Evolutionary conservation across 2,888 invertebrate genomes (phyloP).

Genomic region (Meliscaeva auricollis): DNA sequence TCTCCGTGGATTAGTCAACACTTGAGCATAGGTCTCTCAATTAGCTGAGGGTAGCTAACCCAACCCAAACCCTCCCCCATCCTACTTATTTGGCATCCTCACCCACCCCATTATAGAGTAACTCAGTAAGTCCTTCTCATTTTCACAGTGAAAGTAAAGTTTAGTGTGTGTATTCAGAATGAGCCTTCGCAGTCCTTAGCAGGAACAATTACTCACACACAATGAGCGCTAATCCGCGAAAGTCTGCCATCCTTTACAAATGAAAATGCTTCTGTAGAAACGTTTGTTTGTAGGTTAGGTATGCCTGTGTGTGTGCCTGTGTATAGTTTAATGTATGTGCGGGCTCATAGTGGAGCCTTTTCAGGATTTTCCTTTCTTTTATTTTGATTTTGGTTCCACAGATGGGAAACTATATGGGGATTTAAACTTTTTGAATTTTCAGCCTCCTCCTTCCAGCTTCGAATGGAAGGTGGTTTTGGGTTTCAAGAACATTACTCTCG

Average conservation of each 20-base stretch:
- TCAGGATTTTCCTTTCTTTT: slow-evolving; percentile 29
- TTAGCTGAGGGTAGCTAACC: slow-evolving; percentile 46
- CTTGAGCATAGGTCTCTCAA: slow-evolving; percentile 71
- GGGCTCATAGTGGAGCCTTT: slow-evolving; percentile 16
- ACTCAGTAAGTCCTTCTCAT: neutral
- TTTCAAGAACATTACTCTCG: slow-evolving; percentile 26
- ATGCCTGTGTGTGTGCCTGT: neutral
- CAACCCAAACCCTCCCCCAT: neutral
- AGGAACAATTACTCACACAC: slow-evolving; percentile 71
- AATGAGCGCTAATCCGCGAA: slow-evolving; percentile 73
- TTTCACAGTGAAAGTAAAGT: slow-evolving; percentile 48
- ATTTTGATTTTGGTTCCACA: slow-evolving; percentile 3
- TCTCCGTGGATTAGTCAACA: slow-evolving; percentile 71
- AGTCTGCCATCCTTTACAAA: slow-evolving; percentile 65
- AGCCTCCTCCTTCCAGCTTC: neutral
- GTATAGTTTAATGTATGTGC: neutral
- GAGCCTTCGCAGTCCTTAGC: slow-evolving; percentile 48
- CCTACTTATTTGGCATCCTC: no score
- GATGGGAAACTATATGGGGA: slow-evolving; percentile 30
- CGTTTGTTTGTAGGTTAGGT: neutral
- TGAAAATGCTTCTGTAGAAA: slow-evolving; percentile 52
- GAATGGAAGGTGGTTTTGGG: neutral
- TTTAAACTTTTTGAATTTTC: slow-evolving; percentile 29
- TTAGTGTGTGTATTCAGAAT: slow-evolving; percentile 44
- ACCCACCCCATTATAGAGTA: neutral